A percentile compares a stretch with the other conserved stretches of the same genome.
phyloP scores from a whole-genome alignment of 2,797 vertebrate genomes.

The Chloroceryle inda region DNA sequence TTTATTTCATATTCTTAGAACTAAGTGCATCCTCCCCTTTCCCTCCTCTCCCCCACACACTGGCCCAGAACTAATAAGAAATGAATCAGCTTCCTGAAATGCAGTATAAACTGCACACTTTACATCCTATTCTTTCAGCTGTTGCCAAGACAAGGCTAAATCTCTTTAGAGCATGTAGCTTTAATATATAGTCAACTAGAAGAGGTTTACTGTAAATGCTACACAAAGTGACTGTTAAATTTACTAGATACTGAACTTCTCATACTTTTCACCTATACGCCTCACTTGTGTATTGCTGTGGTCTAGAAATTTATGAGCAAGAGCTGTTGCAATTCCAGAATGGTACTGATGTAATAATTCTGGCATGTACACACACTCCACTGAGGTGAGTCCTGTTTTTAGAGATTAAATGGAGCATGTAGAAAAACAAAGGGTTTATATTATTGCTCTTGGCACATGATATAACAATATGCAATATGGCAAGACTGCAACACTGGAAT shows the following conservation, averaged over 20 bases:
- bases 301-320: slow-evolving; percentile 43
- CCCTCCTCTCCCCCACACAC: background rate
- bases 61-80: slow-evolving; percentile 19
- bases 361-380: background rate
- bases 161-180: background rate
- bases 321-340: background rate
- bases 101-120: background rate
- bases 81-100: slow-evolving; percentile 29
- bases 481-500: background rate
- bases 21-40: slow-evolving; percentile 30
- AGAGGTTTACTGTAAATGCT: slow-evolving; percentile 33
- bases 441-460: slow-evolving; percentile 40
- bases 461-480: slow-evolving; percentile 36
- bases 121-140: background rate
- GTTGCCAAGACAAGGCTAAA: slow-evolving; percentile 22
- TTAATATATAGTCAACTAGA: slow-evolving; percentile 23
- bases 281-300: background rate
- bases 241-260: slow-evolving; percentile 35
- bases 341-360: background rate
- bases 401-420: slow-evolving; percentile 53
- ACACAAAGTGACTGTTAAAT: slow-evolving; percentile 31
- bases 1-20: slow-evolving; percentile 55
- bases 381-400: slow-evolving; percentile 17
- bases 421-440: slow-evolving; percentile 56
- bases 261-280: background rate